phyloP scores from a whole-genome alignment of 2,797 vertebrate species.

The Helarctos malayanus region DNA sequence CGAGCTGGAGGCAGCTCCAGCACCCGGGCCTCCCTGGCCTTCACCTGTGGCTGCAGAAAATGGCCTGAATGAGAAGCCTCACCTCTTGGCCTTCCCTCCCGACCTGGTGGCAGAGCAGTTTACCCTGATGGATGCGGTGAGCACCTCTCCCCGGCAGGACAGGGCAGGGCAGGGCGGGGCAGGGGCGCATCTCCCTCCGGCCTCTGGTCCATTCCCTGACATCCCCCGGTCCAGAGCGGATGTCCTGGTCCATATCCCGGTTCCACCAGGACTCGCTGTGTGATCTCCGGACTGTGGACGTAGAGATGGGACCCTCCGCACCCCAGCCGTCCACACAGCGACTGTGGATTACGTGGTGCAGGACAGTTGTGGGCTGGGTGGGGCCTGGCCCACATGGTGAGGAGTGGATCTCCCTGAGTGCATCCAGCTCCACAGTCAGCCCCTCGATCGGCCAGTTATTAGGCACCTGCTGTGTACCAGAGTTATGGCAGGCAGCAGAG shows the following conservation, averaged over 20 bases:
- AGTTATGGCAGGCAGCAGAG: not conserved
- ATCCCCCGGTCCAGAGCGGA: not conserved
- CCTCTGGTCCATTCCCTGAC: not conserved
- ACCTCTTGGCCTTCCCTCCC: constrained; percentile 94
- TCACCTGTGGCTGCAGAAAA: constrained; percentile 93
- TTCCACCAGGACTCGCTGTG: fast-evolving
- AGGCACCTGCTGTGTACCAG: not conserved
- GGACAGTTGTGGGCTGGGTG: not conserved
- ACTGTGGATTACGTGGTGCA: not conserved
- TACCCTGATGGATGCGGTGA: constrained; percentile 97
- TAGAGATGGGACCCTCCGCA: too few relatives aligned
- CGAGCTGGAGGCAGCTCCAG: fast-evolving
- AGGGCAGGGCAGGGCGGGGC: fast-evolving
- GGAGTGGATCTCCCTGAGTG: not conserved
- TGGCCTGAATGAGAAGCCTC: constrained; percentile 92
- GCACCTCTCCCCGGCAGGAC: not conserved
- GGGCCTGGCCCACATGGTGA: not conserved
- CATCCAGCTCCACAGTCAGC: fast-evolving
- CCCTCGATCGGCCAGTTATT: not conserved
- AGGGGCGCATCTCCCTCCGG: not conserved
- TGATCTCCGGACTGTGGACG: not conserved
- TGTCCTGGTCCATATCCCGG: not conserved
- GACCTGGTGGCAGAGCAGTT: constrained; percentile 98
- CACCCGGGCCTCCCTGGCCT: constrained; percentile 86
- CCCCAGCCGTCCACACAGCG: not conserved